These are phyloP conservation scores for Zaprionus camerounensis DNA, from an alignment of 1,140 invertebrate species.

Conservation along the genomic window DNA sequence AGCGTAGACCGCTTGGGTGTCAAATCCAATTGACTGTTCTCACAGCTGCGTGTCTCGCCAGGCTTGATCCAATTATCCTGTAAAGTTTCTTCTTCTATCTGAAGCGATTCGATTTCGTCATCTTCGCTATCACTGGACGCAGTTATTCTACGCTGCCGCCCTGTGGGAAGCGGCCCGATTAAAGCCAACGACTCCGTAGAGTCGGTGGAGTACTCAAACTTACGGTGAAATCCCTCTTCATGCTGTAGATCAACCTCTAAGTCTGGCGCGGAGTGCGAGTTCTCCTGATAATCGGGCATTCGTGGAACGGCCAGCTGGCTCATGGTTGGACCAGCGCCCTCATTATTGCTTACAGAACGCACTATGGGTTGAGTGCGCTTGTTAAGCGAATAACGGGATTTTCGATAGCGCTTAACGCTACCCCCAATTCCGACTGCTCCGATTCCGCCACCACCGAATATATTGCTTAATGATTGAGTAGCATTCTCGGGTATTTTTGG, in stretches of 20 bases:
- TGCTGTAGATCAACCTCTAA: conserved; percentile 39
- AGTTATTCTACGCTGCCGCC: conserved; percentile 30
- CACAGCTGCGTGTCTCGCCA: conserved; percentile 71
- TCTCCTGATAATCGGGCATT: conserved; percentile 60
- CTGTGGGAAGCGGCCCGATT: conserved; percentile 35
- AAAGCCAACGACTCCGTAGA: conserved; percentile 61
- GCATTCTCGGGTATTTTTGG: conserved; percentile 71
- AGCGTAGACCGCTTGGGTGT: conserved; percentile 64
- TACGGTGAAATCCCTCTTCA: conserved; percentile 33
- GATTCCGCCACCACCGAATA: conserved; percentile 38
- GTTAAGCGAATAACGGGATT: conserved; percentile 39
- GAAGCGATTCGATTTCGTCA: conserved; percentile 50
- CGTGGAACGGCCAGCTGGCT: conserved; percentile 52
- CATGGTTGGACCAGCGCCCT: conserved; percentile 48
- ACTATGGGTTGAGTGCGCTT: conserved; percentile 77
- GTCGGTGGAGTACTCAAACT: conserved; percentile 59
- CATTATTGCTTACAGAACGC: conserved; percentile 86
- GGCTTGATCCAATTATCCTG: conserved; percentile 80
- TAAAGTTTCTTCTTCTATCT: conserved; percentile 52
- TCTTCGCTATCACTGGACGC: conserved; percentile 50
- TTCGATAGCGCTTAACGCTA: conserved; percentile 48
- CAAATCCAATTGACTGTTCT: conserved; percentile 59
- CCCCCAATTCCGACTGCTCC: neutral
- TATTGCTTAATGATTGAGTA: conserved; percentile 65
- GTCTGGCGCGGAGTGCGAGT: conserved; percentile 57